Evolutionary conservation across 1,140 invertebrate genomes (phyloP).

Genomic region (Ruditapes philippinarum): DNA sequence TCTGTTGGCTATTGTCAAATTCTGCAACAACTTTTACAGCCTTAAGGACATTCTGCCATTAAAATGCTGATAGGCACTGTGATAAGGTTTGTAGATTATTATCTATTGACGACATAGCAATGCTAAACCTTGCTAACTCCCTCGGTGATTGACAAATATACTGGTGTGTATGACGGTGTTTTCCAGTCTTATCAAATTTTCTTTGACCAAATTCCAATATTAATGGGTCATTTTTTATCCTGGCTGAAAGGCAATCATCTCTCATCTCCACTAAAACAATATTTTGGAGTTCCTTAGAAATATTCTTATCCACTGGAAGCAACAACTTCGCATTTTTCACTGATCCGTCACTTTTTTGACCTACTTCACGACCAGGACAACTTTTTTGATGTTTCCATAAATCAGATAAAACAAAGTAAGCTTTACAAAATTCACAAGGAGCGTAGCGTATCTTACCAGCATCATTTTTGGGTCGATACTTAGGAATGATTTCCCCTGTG

Average conservation of each 20-base stretch:
- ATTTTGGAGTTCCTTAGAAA: background rate
- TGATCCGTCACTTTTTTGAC: background rate
- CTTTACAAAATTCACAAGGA: slow-evolving; percentile 27
- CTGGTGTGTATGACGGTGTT: slow-evolving; percentile 5
- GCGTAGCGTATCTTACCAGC: background rate
- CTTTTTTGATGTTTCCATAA: slow-evolving; percentile 36
- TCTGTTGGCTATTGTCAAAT: background rate
- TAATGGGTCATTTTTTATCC: background rate
- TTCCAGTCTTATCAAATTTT: slow-evolving; percentile 29
- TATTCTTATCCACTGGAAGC: background rate
- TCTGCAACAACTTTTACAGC: background rate
- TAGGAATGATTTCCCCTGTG: slow-evolving; percentile 16
- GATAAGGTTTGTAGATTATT: background rate
- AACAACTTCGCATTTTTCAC: slow-evolving; percentile 1
- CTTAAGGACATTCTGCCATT: background rate
- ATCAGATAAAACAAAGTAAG: background rate
- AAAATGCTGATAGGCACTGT: background rate
- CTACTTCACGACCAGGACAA: background rate
- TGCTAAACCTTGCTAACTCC: background rate
- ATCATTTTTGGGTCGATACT: background rate
- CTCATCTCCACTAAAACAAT: slow-evolving; percentile 11
- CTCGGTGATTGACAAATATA: background rate
- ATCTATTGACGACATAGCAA: background rate
- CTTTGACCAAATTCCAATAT: slow-evolving; percentile 25
- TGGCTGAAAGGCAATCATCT: background rate